Evolutionary conservation across 1,140 invertebrate genomes (phyloP).

Genomic region (Rhagoletis pomonella): DNA sequence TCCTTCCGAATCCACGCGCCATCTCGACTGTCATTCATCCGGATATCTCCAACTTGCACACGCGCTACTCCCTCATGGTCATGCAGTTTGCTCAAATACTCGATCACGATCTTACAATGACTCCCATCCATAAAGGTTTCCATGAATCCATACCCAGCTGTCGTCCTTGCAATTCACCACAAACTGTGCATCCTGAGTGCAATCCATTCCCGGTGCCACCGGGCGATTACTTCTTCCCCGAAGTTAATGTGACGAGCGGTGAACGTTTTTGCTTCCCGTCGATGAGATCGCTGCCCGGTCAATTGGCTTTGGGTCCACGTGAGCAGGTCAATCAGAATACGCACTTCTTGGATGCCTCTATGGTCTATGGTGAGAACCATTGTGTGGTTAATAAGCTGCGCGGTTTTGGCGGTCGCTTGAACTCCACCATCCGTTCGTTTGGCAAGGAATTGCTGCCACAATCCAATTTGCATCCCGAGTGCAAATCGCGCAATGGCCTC

Average conservation of each 20-base stretch:
- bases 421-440: slow-evolving; percentile 84
- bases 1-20: slow-evolving; percentile 86
- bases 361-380: slow-evolving; percentile 82
- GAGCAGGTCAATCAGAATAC: slow-evolving; percentile 97
- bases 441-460: slow-evolving; percentile 88
- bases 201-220: slow-evolving; percentile 89
- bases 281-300: slow-evolving; percentile 92
- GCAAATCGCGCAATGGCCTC: slow-evolving; percentile 86
- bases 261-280: slow-evolving; percentile 92
- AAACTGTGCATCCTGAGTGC: slow-evolving; percentile 92
- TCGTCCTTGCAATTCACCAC: slow-evolving; percentile 86
- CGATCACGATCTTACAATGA: slow-evolving; percentile 94
- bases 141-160: slow-evolving; percentile 90
- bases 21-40: slow-evolving; percentile 91
- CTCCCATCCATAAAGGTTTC: slow-evolving; percentile 91
- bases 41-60: slow-evolving; percentile 90
- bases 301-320: slow-evolving; percentile 88
- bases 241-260: slow-evolving; percentile 86
- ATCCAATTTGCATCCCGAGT: slow-evolving; percentile 86
- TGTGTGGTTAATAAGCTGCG: slow-evolving; percentile 85
- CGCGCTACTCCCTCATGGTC: slow-evolving; percentile 91
- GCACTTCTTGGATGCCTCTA: slow-evolving; percentile 90
- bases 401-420: slow-evolving; percentile 86
- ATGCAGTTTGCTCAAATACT: slow-evolving; percentile 96
- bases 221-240: slow-evolving; percentile 90